Base-by-base conservation (phyloP, 2,113 vertebrate genomes). In the Pleuronectes platessa region DNA sequence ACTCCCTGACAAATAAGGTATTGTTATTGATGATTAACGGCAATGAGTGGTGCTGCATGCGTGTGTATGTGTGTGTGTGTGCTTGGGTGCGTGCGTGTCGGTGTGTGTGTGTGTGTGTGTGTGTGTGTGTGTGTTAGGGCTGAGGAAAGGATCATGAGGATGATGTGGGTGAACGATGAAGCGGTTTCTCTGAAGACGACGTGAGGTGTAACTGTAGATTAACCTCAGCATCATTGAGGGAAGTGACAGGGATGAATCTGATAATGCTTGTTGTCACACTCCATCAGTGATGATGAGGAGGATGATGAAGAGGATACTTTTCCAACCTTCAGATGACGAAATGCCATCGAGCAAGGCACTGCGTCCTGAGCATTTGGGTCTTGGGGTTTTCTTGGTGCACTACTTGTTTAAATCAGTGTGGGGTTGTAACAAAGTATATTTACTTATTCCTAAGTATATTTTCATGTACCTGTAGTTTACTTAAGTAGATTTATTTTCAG, bases 21-120 rank as follows among this genome's bases (percentile, higher is more conserved):
- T 91, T 89, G 90, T 92, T 89, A 87, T 83, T 84, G 85, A 73
- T 91, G 83, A 91, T 91, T 90, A 92, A 90, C 62, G 51, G 71
- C 81, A 89, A 80, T 74, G 75, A 78, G 60, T 61, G 72, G 72
- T 35, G 23, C 49, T 27, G 51, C 27, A 59, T 66, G 75, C 65
- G 69, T 66, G 53, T 59, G 45, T 27, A 67, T 37, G 72, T 70
- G 55, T 35, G 61, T 65, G 70, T 58, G 71, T 37, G 72, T 65
- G 68, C 37, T 47, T 72, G 40, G 74, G 61, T 73, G 66, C 69
- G 67, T 58, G 66, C 67, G 47, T 76, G 68, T n/a, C 49, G 23
- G 58, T 62, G 71, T 71, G 72, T 68, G 53, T 58, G 58, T 42
- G 70, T 56, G 71, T 74, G 55, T 35, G 61, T 65, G 70, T 56